These are phyloP conservation scores for Aythya baeri DNA, from an alignment of 2,113 vertebrate genomes.

Conservation along the genomic window DNA sequence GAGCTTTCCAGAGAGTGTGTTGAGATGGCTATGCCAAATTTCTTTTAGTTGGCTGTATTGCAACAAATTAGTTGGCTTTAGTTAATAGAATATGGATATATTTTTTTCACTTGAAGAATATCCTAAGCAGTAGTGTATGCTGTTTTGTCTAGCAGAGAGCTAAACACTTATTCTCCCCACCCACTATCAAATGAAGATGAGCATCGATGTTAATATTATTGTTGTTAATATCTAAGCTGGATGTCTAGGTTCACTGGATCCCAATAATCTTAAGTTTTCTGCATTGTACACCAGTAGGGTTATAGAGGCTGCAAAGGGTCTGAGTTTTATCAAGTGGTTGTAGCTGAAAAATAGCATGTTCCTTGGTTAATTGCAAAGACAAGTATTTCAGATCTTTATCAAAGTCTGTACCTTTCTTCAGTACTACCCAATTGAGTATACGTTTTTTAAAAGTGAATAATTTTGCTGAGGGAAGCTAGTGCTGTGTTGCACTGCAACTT, in stretches of 20 bases:
- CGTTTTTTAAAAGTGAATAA: too few relatives aligned
- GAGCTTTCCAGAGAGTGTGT: neutral
- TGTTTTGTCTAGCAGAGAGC: neutral
- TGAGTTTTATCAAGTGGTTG: neutral
- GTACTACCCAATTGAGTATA: too few relatives aligned
- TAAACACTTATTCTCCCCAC: neutral
- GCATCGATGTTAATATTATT: neutral
- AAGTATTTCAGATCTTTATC: too few relatives aligned
- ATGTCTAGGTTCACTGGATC: neutral
- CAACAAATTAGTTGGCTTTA: neutral
- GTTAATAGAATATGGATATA: neutral
- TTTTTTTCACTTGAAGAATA: neutral
- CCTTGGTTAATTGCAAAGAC: too few relatives aligned
- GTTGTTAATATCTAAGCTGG: neutral
- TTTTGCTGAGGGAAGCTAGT: too few relatives aligned
- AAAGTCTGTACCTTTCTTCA: too few relatives aligned
- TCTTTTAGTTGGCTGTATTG: neutral
- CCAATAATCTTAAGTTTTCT: neutral
- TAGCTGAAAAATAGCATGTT: too few relatives aligned
- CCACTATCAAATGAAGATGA: neutral
- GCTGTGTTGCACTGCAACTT: too few relatives aligned
- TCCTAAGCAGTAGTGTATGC: neutral
- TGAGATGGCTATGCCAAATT: neutral
- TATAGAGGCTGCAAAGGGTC: neutral
- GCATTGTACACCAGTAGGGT: fast-evolving